Percentiles rank a stretch among this genome's conserved stretches.
Conservation (phyloP, 2,797 vertebrate species). For the Enteromius trimaculatus region DNA sequence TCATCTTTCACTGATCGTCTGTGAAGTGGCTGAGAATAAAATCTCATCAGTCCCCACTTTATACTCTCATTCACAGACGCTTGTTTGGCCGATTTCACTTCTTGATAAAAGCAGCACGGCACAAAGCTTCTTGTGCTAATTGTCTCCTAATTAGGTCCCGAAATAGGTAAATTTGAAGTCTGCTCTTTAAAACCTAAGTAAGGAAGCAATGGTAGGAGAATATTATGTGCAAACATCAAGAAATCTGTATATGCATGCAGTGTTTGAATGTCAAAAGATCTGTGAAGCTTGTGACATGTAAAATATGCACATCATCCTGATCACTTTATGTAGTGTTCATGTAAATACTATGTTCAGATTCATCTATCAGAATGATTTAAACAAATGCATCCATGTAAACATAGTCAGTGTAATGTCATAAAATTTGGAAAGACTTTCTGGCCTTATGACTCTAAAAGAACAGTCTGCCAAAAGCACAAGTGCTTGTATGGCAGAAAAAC, state of each 20-base stretch:
- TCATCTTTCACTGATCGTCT: not conserved
- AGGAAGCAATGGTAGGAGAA: conserved; percentile 1
- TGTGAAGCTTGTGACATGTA: not conserved
- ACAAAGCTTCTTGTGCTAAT: not conserved
- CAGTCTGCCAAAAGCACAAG: conserved; percentile 3
- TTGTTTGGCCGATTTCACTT: not conserved
- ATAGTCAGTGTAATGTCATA: not conserved
- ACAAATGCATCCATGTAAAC: not conserved
- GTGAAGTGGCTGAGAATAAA: not conserved
- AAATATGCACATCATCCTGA: not conserved
- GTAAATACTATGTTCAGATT: not conserved
- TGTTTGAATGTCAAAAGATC: not conserved
- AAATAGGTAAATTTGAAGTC: not conserved
- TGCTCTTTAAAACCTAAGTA: not conserved
- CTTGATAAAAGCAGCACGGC: not conserved
- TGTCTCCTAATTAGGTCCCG: not conserved
- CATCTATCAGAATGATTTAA: not conserved
- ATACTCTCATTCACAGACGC: not conserved
- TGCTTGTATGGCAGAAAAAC: not conserved
- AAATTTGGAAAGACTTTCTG: not conserved
- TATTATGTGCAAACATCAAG: not conserved
- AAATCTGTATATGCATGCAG: not conserved
- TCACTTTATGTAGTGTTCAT: not conserved
- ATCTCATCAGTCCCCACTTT: not conserved
- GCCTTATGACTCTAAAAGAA: not conserved